These are phyloP conservation scores for Chondrilla cf. caribensis DNA, from an alignment of 37 sponge, comb jelly and placozoan species.

Conservation along the genomic window DNA sequence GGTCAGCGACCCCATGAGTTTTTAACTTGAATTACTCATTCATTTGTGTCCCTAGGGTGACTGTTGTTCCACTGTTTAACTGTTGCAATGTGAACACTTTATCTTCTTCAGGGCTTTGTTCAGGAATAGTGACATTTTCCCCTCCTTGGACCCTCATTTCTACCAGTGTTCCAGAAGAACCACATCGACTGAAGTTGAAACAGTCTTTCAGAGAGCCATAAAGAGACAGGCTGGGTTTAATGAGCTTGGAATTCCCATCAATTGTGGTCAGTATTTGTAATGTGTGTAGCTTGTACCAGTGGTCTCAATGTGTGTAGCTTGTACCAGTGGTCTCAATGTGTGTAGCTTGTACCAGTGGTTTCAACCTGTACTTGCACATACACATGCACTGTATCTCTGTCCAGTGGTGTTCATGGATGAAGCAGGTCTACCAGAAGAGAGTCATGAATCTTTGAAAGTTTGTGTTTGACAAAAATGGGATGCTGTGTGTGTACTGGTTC, in stretches of 20 bases:
- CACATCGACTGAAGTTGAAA: constrained; percentile 69
- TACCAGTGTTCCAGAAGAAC: constrained; percentile 75
- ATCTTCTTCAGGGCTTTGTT: constrained; percentile 1
- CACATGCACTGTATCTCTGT: background rate
- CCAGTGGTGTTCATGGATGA: constrained; percentile 75
- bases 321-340: background rate
- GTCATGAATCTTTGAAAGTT: constrained; percentile 73
- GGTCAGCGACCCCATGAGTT: too few species aligned
- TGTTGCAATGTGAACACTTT: too few species aligned
- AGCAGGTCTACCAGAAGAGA: constrained; percentile 71
- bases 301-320: background rate
- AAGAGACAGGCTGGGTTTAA: constrained; percentile 38
- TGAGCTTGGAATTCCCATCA: constrained; percentile 22
- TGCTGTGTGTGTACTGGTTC: background rate
- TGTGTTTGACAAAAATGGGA: background rate
- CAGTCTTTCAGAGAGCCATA: constrained; percentile 57
- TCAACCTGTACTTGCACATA: too few species aligned
- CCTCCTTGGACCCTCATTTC: constrained; percentile 62
- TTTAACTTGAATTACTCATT: too few species aligned
- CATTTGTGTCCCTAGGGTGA: background rate
- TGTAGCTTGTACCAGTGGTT: background rate
- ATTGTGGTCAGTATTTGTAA: constrained; percentile 17
- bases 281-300: background rate
- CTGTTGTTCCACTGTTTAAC: too few species aligned
- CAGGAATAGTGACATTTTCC: constrained; percentile 26